Evolutionary conservation across 2,113 vertebrate genomes (phyloP), one percentile per base, ranked within the genome.

Genomic region (Campylorhamphus procurvoides): DNA sequence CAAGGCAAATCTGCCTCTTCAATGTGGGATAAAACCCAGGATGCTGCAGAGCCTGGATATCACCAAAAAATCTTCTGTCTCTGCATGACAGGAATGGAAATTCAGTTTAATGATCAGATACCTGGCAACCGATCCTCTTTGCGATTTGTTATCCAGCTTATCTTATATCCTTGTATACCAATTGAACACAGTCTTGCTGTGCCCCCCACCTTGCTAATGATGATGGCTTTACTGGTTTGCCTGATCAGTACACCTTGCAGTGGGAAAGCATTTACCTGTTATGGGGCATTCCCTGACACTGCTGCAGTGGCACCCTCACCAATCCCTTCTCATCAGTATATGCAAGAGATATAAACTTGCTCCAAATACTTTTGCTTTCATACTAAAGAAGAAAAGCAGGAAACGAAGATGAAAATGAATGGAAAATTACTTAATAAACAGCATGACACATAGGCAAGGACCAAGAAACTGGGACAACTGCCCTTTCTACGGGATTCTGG

Each of bases 181-280:
- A 14, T 22, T 37, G 33, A 39, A 56, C 47, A 37, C 0, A 0
- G 67, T 40, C 78, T 59, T 0, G 1, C 37, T 27, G 64, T 5
- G 40, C 74, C 8, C 27, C 19, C 22, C 81, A 64, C 47, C 58
- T 11, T 19, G 56, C 47, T 40, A 7, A 31, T 2, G 44, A n/a
- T 1, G 2, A 27, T 39, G 56, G 2, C 75, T 74, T 39, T 14
- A 46, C 58, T 47, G 47, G n/a, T 58, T 14, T 88, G 52, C 58
- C 77, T 89, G 24, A 49, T 27, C 60, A 49, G 7, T 2, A 44
- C 56, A 44, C 14, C 44, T n/a, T 18, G n/a, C 14, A 64, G n/a
- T 15, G 44, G 59, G 52, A 80, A 67, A 74, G 24, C 42, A 49
- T 14, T 47, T 56, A 44, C n/a, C 50, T 23, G 19, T 3, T 15